phyloP scores from a whole-genome alignment of 2,113 vertebrate genomes.

The Phaetusa simplex region DNA sequence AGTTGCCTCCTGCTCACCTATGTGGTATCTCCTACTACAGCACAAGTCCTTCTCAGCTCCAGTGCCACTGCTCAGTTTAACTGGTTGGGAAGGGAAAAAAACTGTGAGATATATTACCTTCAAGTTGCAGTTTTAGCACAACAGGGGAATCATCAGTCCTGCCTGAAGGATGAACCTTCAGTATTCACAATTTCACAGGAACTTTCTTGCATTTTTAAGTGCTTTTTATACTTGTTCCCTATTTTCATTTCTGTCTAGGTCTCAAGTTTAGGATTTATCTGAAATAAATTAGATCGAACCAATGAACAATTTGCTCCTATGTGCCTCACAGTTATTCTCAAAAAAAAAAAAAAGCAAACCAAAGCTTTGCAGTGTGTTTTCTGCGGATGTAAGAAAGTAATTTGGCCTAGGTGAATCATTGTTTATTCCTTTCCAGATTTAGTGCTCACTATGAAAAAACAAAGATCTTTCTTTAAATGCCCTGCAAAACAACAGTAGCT shows the following conservation, averaged over 20 bases:
- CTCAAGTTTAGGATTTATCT: background rate
- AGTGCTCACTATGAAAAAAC: background rate
- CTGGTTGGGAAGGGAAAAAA: background rate
- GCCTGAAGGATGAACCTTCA: background rate
- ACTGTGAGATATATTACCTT: background rate
- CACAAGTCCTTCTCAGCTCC: background rate
- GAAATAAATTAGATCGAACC: background rate
- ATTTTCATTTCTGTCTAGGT: background rate
- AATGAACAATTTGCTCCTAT: background rate
- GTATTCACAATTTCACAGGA: background rate
- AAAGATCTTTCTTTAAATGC: background rate
- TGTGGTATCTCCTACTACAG: background rate
- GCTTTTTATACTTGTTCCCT: background rate
- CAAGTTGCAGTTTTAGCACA: background rate
- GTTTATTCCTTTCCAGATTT: background rate
- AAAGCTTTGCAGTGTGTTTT: background rate
- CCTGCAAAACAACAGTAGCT: background rate
- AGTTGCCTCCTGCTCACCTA: background rate
- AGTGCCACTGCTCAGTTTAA: background rate
- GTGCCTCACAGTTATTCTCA: background rate
- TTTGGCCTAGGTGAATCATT: constrained; percentile 8
- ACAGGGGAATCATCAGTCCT: background rate
- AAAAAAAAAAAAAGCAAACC: background rate
- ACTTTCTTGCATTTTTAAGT: background rate
- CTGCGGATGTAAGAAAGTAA: constrained; percentile 11